Evolutionary conservation across 2,888 invertebrate species (phyloP).

Genomic region (Zaprionus lineosus): DNA sequence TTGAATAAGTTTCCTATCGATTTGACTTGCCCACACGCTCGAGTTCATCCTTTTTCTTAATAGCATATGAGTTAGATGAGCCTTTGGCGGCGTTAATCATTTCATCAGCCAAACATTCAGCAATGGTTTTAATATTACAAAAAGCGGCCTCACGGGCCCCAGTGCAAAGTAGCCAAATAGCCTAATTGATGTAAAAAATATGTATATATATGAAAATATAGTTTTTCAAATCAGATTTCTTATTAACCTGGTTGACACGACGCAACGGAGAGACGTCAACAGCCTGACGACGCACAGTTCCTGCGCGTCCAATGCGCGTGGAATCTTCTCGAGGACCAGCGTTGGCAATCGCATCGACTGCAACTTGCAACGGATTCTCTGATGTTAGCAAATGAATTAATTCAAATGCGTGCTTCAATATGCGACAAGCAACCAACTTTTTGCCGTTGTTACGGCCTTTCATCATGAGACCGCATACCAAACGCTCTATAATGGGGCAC

Average conservation of each 20-base stretch:
- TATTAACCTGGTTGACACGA: conserved; percentile 93
- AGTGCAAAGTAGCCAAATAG: conserved; percentile 99
- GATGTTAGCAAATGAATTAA: conserved; percentile 53
- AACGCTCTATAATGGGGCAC: conserved; percentile 99
- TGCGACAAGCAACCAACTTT: conserved; percentile 98
- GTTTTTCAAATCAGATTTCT: background rate
- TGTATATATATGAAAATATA: background rate
- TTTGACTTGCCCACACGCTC: conserved; percentile 99
- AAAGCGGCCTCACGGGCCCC: conserved; percentile 99
- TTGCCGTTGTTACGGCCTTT: conserved; percentile 99
- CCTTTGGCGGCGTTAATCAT: conserved; percentile 99
- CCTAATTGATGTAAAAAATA: conserved; percentile 83
- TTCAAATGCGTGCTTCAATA: conserved; percentile 99
- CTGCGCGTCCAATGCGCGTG: conserved; percentile 99
- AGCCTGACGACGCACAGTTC: conserved; percentile 99
- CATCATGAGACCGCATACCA: conserved; percentile 99
- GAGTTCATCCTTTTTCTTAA: conserved; percentile 99
- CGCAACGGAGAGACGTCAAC: conserved; percentile 99
- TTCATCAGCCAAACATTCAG: conserved; percentile 99
- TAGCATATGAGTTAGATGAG: conserved; percentile 99
- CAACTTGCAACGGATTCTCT: conserved; percentile 53
- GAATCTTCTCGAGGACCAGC: conserved; percentile 99
- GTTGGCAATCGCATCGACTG: conserved; percentile 93
- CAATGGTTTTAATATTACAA: conserved; percentile 99
- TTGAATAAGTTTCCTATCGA: conserved; percentile 89